phyloP scores from a whole-genome alignment of 2,888 invertebrate species.

The Drosophila neutralis region DNA sequence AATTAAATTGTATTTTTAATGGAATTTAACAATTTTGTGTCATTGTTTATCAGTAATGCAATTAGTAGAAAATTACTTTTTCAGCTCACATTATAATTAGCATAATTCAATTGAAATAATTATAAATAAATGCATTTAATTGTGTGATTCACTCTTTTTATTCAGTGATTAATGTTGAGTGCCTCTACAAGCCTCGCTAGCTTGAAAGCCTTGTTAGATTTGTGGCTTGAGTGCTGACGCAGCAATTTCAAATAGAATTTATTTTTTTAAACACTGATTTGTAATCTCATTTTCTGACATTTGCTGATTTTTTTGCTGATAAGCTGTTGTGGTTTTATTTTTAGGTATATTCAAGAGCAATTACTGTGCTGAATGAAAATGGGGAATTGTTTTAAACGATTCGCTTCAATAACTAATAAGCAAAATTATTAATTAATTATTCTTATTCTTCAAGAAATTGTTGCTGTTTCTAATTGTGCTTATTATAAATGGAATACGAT shows the following conservation, averaged over 20 bases:
- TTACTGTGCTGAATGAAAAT: slow-evolving; percentile 3
- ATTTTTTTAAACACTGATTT: neutral
- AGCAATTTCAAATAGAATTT: neutral
- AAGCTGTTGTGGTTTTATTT: slow-evolving; percentile 8
- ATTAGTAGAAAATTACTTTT: neutral
- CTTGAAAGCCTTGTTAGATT: neutral
- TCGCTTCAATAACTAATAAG: neutral
- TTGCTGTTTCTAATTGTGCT: neutral
- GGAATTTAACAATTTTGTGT: neutral
- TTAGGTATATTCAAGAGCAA: neutral
- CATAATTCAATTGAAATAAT: slow-evolving; percentile 15
- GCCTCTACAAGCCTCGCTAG: neutral
- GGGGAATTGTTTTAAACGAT: slow-evolving; percentile 12
- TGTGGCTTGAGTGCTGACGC: neutral
- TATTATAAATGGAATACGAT: neutral
- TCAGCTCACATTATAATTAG: neutral
- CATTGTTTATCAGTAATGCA: neutral
- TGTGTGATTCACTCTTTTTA: slow-evolving; percentile 5
- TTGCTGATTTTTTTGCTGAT: slow-evolving; percentile 9
- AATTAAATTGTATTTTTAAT: neutral
- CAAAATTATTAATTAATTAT: neutral
- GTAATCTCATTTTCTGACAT: neutral
- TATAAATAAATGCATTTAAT: slow-evolving; percentile 3
- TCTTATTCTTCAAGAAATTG: neutral
- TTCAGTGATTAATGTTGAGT: slow-evolving; percentile 6